Conservation (phyloP, 2,888 invertebrate species). For the Masnerella sp. region DNA sequence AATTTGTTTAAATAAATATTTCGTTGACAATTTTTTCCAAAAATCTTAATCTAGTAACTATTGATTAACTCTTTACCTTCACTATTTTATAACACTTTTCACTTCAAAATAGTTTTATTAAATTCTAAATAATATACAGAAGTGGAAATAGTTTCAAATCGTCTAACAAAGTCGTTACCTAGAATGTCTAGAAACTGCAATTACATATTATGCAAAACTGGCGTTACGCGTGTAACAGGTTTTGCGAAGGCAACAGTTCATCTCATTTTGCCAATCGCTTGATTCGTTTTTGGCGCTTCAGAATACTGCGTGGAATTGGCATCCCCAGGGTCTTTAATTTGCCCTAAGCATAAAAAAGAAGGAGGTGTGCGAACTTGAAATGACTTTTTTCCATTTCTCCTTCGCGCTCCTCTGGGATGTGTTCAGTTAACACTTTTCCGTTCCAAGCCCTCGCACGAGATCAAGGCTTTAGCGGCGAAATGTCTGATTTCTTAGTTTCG, state of each 20-base stretch:
- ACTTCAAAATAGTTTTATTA: too few relatives aligned
- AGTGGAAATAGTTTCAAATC: too few relatives aligned
- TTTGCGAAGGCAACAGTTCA: slow-evolving; percentile 18
- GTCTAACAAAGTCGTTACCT: too few relatives aligned
- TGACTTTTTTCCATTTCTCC: slow-evolving; percentile 35
- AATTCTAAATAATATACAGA: too few relatives aligned
- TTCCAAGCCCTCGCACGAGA: slow-evolving; percentile 20
- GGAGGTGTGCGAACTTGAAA: slow-evolving; percentile 8
- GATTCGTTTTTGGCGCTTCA: slow-evolving; percentile 5
- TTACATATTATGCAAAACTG: too few relatives aligned
- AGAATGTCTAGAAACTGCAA: too few relatives aligned
- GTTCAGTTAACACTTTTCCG: slow-evolving; percentile 33
- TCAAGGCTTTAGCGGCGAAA: slow-evolving; percentile 17
- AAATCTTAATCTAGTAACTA: too few relatives aligned
- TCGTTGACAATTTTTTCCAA: too few relatives aligned
- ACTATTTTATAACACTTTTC: too few relatives aligned
- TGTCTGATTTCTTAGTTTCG: slow-evolving; percentile 18
- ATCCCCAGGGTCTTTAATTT: slow-evolving; percentile 17
- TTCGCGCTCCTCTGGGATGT: slow-evolving; percentile 11
- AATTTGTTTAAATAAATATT: too few relatives aligned
- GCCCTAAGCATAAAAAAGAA: slow-evolving; percentile 15
- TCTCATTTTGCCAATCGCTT: slow-evolving; percentile 18
- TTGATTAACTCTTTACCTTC: too few relatives aligned
- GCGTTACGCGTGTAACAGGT: too few relatives aligned
- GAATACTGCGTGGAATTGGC: background rate